phyloP scores from a whole-genome alignment of 2,797 vertebrate species.

The Perodicticus potto region DNA sequence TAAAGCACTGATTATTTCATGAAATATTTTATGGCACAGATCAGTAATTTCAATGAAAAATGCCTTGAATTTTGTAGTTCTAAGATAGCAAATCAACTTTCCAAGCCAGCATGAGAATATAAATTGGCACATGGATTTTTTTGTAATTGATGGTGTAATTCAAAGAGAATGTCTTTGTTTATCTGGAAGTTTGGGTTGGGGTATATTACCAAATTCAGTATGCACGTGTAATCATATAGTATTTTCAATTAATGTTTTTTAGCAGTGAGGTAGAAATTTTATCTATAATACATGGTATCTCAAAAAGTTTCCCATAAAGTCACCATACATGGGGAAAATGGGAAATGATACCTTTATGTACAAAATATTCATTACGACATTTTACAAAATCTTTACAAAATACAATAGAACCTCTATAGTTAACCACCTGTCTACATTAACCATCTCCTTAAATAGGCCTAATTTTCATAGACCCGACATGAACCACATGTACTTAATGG shows the following conservation, averaged over 20 bases:
- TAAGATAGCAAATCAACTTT: slow-evolving; percentile 49
- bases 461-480: no score
- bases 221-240: neutral
- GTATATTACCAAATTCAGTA: neutral
- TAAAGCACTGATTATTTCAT: slow-evolving; percentile 71
- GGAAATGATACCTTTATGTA: no score
- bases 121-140: neutral
- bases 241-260: neutral
- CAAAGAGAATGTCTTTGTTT: neutral
- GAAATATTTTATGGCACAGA: slow-evolving; percentile 62
- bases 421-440: no score
- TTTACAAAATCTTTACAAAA: no score
- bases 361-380: no score
- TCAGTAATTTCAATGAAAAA: slow-evolving; percentile 59
- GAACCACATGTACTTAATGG: no score
- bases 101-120: neutral
- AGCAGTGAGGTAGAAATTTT: neutral
- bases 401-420: no score
- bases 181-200: neutral
- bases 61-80: slow-evolving; percentile 8
- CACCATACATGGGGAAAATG: no score
- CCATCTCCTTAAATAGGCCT: no score
- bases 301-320: no score
- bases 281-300: neutral
- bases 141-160: neutral